Percentiles rank a stretch among this genome's conserved stretches.
Conservation (phyloP, 1,140 invertebrate species). For the Caenorhabditis inopinata region DNA sequence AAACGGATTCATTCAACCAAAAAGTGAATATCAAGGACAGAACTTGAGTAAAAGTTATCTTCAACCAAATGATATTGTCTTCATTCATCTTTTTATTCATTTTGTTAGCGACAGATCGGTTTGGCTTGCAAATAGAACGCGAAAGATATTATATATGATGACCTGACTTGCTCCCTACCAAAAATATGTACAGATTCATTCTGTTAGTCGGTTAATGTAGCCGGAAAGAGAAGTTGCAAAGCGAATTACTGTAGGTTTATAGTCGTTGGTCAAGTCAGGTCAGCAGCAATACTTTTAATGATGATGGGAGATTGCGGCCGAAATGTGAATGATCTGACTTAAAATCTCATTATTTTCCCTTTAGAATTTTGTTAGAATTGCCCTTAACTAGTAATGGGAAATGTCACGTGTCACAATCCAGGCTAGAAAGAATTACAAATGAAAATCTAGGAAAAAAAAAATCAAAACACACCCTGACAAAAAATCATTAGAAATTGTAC, state of each 20-base stretch:
- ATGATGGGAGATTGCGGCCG: neutral
- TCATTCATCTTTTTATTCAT: neutral
- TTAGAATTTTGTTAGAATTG: neutral
- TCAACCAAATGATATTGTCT: neutral
- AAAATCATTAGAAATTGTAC: no score
- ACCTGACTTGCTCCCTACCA: neutral
- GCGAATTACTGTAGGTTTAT: constrained; percentile 12
- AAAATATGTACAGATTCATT: neutral
- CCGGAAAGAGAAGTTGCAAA: neutral
- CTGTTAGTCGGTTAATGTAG: neutral
- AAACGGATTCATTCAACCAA: neutral
- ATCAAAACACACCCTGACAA: no score
- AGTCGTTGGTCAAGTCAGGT: constrained; percentile 1
- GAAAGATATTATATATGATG: neutral
- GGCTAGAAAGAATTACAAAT: no score
- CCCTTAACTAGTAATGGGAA: neutral
- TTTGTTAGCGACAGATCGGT: neutral
- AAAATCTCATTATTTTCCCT: constrained; percentile 21
- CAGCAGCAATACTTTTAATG: neutral
- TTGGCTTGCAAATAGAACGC: neutral
- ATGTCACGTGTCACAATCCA: neutral
- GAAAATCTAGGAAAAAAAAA: neutral
- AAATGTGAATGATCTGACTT: neutral
- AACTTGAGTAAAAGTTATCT: neutral
- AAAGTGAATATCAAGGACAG: neutral